phyloP scores from a whole-genome alignment of 2,113 vertebrate species.

The Mustela nigripes region DNA sequence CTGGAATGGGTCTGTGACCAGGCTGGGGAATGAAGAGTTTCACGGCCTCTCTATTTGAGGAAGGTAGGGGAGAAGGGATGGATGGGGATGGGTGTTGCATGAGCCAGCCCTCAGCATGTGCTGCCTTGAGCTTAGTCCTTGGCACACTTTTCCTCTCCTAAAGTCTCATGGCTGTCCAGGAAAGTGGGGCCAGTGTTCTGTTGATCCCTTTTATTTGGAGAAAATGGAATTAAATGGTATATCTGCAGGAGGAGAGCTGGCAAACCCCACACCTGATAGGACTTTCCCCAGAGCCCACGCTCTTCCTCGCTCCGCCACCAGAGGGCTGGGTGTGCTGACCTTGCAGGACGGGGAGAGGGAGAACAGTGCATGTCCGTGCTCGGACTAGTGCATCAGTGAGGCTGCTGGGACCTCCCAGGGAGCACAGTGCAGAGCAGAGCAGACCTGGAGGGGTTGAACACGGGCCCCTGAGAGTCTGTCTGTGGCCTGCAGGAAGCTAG shows the following conservation, averaged over 20 bases:
- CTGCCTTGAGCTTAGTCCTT: background rate
- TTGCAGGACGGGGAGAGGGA: background rate
- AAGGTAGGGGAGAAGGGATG: too few species aligned
- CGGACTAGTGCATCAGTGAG: background rate
- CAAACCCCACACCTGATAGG: too few species aligned
- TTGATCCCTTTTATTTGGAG: background rate
- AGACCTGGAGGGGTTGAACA: fast-evolving
- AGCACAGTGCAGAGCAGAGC: fast-evolving
- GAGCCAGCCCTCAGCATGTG: background rate
- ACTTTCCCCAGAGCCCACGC: background rate
- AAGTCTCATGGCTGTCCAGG: background rate
- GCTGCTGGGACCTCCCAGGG: background rate
- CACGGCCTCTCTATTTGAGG: background rate
- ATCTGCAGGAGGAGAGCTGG: background rate
- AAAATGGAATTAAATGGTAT: background rate
- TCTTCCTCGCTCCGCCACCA: background rate
- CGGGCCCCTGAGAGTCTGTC: background rate
- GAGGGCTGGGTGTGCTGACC: background rate
- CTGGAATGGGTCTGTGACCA: background rate
- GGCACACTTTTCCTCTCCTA: background rate
- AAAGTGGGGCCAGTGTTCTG: background rate
- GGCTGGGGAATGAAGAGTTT: background rate
- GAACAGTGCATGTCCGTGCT: fast-evolving
- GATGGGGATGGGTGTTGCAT: too few species aligned
- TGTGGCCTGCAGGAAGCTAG: background rate